Base-by-base conservation (phyloP, 37 sponge, comb jelly and placozoan species). In the Corticium candelabrum region DNA sequence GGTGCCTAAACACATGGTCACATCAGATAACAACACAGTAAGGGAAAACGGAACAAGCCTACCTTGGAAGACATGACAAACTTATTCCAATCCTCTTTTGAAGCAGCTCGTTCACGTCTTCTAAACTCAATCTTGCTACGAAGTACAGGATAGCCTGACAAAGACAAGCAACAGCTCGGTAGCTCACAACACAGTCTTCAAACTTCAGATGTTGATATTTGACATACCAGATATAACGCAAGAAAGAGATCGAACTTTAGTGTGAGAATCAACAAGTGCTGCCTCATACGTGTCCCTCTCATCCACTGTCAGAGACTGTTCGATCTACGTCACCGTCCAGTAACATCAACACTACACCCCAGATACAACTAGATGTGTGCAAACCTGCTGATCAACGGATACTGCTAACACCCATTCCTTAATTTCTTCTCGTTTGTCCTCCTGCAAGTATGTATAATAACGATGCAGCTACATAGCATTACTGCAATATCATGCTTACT, bases 361-460 rank as follows among this genome's bases (percentile, higher is more conserved):
- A n/a, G n/a, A n/a, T n/a, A n/a, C n/a, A n/a, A n/a, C n/a, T n/a
- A n/a, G n/a, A n/a, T n/a, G n/a, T n/a, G n/a, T n/a, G n/a, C n/a
- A n/a, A 7, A 69, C 83, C 68, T 85, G 80, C 82, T 94, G 92
- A 82, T 97, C 99, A 82, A 97, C 84, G 78, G 96, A 94, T n/a
- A 97, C 86, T 35, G 99, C 92, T 35, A 97, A 80, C 39, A 97
- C 96, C 99, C 99, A 97, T 81, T 97, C 99, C 86, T 97, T 97
- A 40, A 87, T 83, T 32, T 97, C 99, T 80, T 97, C 99, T 2
- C 99, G 50, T 69, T 91, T 86, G 37, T 85, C 95, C 56, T 97
- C 99, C 96, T 93, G 76, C 21, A 79, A 27, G 11, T 50, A 50
- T 50, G 15, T 27, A 21, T n/a, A 40, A n/a, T 27, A 71, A 21